Evolutionary conservation across 2,797 vertebrate species (phyloP).

Genomic region (Macropodus opercularis): DNA sequence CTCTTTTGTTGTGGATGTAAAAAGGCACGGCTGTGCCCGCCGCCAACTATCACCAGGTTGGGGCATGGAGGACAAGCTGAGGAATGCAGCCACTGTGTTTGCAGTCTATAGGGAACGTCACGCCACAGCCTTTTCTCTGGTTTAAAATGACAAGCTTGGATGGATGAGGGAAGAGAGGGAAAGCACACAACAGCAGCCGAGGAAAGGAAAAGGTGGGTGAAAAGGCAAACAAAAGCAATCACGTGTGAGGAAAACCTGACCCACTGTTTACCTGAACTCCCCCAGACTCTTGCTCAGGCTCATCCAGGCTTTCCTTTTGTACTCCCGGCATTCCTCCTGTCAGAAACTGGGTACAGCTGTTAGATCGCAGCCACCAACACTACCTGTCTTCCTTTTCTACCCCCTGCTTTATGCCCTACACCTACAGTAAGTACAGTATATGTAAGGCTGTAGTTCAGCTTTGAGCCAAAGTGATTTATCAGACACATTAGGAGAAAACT

Average conservation of each 20-base stretch:
- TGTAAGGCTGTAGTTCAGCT: neutral
- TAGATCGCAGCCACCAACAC: constrained; percentile 22
- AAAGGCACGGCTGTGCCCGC: constrained; percentile 26
- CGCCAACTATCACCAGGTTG: constrained; percentile 51
- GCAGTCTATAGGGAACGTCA: constrained; percentile 40
- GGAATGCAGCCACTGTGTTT: constrained; percentile 60
- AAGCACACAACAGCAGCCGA: neutral
- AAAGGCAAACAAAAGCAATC: neutral
- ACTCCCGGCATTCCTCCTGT: constrained; percentile 62
- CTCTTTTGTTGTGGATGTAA: constrained; percentile 58
- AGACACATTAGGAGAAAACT: too few relatives aligned
- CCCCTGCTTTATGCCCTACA: neutral
- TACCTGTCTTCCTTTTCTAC: neutral
- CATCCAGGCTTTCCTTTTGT: constrained; percentile 47
- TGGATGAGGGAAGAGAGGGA: constrained; percentile 8
- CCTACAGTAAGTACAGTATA: too few relatives aligned
- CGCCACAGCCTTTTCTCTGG: constrained; percentile 19
- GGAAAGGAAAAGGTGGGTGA: neutral
- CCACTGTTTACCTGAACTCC: constrained; percentile 2
- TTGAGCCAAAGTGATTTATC: too few relatives aligned
- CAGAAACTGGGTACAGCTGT: constrained; percentile 47
- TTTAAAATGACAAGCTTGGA: constrained; percentile 7
- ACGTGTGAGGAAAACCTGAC: neutral
- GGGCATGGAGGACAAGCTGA: constrained; percentile 33
- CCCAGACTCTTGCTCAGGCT: neutral